Base-by-base conservation (phyloP, 2,797 vertebrate species). In the Semaprochilodus insignis region DNA sequence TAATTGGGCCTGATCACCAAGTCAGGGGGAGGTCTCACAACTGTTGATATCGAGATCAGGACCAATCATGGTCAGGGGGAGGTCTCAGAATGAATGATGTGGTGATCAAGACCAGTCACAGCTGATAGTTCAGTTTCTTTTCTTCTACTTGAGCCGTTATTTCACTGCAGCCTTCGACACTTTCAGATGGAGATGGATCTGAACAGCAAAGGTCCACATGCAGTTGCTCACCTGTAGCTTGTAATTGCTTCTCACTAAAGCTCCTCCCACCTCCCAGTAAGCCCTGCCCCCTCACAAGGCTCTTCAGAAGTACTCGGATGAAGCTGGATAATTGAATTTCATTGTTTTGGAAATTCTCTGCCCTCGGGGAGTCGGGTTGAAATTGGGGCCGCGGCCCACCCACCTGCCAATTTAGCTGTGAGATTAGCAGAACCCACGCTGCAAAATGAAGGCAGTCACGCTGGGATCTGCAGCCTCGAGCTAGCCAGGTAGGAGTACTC, bases 371-470 rank as follows among this genome's bases (percentile, higher is more conserved):
- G 51, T 44, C 77, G 16, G 17, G 74, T 77, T 34, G 67, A 82
- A 86, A 83, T 86, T 86, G 82, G 66, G 80, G 81, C 73, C 74
- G 23, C 51, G 82, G 80, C 85, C 78, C 78, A 83, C 69, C 80
- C 79, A 77, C 77, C 85, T 80, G 67, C 74, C 81, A 86, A 81
- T 84, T 86, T 81, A 71, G 57, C 59, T 66, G 70, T 63, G 78
- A 60, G 78, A 86, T 86, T 86, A 86, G 75, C 65, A 69, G n/a
- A 48, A 55, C 34, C 0, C 25, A 62, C 34, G 81, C 81, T 86
- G 83, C 74, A 70, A 65, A 86, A 81, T 63, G 51, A 77, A 80
- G 55, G 59, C 52, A 51, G 71, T 81, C 78, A 83, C 6, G 55
- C 60, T 59, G 59, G 59, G 65, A 72, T 83, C 60, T 48, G 67